Base-by-base conservation (phyloP, 1,140 invertebrate genomes). In the Caenorhabditis brenneri region DNA sequence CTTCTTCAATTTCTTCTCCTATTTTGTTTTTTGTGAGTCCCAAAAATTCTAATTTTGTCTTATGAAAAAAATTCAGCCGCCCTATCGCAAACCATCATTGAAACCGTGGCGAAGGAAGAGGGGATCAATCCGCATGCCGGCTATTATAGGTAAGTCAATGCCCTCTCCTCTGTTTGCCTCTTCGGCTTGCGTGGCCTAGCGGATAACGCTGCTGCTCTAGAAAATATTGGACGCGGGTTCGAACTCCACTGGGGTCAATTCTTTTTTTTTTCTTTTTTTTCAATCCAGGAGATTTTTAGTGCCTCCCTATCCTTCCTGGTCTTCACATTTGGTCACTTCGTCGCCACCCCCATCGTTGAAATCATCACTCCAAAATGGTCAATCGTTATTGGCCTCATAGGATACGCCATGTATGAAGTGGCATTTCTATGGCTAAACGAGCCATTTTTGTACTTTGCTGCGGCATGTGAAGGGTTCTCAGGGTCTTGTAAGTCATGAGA, bases 1-100 rank as follows among this genome's bases (percentile, higher is more conserved):
- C 29, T 74, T 74, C 36, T 74, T 74, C 65, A 74, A 74, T 42
- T 74, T 74, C 36, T 74, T 74, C 36, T 74, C 65, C 6, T 74
- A 42, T n/a, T 74, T 74, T n/a, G 46, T 36, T 15, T 36, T 74
- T 24, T 74, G 65, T 74, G 46, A 74, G 65, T 74, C 42, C n/a
- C n/a, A n/a, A n/a, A n/a, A n/a, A n/a, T n/a, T n/a, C n/a, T n/a
- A n/a, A n/a, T n/a, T n/a, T n/a, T n/a, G n/a, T n/a, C n/a, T n/a
- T n/a, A n/a, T n/a, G n/a, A n/a, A n/a, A n/a, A n/a, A n/a, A n/a
- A n/a, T 74, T 0, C 36, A 74, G 65, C 65, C 1, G 33, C 65
- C 15, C 36, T 74, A 39, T 74, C 65, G 9, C 65, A 74, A 46
- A 74, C 65, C 9, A 42, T 74, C 24, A 46, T 74, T 42, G 65